Base-by-base conservation (phyloP, 2,888 invertebrate species). In the Ophion obscuratus region DNA sequence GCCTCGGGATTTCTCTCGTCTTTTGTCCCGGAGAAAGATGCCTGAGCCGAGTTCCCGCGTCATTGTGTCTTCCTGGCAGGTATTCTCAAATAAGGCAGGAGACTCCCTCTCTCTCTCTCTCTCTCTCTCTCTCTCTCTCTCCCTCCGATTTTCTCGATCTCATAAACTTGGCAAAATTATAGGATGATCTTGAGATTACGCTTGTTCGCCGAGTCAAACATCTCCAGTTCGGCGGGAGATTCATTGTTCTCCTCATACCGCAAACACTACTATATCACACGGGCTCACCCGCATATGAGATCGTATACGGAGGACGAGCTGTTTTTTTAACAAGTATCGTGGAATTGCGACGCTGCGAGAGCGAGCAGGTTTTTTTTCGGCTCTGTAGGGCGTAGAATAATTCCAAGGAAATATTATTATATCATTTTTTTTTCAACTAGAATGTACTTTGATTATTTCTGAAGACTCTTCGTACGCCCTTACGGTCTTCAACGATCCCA, bases 161-260 rank as follows among this genome's bases (percentile, higher is more conserved):
- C 88, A 87, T 88, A 89, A 89, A 89, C 80, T 83, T 85, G 79
- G 87, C 87, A 88, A 88, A 89, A 89, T 89, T 89, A 88, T 89
- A 83, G 88, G 79, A 81, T 76, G 86, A 88, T 87, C 84, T 40
- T 79, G 83, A 83, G 87, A 88, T 86, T 85, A 86, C 81, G 83
- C 77, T 78, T 44, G 74, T 70, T 71, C 81, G 36, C 44, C 70
- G 64, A 74, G 57, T 36, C 17, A 76, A 79, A 85, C 85, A 83
- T 83, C 76, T 83, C 79, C 57, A 78, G 76, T 80, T 83, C 85
- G 78, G 47, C 53, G 66, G 44, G 62, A 59, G 62, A 81, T 57
- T 71, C 71, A 31, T 77, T 71, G 61, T 81, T 57, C 67, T 82
- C 79, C 68, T 44, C 53, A 57, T 66, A 78, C 66, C n/a, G 44